Percentiles rank a stretch among this genome's conserved stretches.
Evolutionary conservation across 2,888 invertebrate genomes (phyloP).

Genomic region (Ennomos fuscantarius): DNA sequence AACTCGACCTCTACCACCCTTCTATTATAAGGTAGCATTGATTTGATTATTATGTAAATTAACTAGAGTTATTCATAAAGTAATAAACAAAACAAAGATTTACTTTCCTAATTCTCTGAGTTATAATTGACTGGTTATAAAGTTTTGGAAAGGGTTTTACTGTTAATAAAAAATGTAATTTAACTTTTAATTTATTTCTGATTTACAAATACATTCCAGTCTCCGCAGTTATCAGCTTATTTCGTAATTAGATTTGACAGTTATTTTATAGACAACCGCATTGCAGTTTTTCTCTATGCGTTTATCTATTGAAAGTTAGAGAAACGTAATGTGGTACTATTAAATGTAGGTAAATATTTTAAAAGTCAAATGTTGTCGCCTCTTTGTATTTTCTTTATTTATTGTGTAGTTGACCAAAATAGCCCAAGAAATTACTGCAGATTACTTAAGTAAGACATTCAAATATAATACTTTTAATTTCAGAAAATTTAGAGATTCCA

Average conservation of each 20-base stretch:
- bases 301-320: not conserved
- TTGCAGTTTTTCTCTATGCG: conserved; percentile 62
- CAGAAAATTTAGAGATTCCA: too few relatives aligned
- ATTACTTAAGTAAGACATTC: too few relatives aligned
- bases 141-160: conserved; percentile 2
- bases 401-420: too few relatives aligned
- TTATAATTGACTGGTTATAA: conserved; percentile 27
- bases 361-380: too few relatives aligned
- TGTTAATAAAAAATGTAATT: too few relatives aligned
- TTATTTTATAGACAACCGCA: conserved; percentile 55
- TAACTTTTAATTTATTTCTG: conserved; percentile 38
- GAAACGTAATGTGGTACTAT: not conserved
- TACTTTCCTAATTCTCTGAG: conserved; percentile 18
- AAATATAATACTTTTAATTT: too few relatives aligned
- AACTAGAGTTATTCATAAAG: conserved; percentile 20
- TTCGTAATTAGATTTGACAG: conserved; percentile 49
- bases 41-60: conserved; percentile 29
- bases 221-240: conserved; percentile 47
- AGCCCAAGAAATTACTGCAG: too few relatives aligned
- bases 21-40: conserved; percentile 53
- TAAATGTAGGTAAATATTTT: too few relatives aligned
- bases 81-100: conserved; percentile 28
- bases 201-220: conserved; percentile 51
- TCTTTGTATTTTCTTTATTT: too few relatives aligned
- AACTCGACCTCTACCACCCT: conserved; percentile 51